Evolutionary conservation across 1,140 invertebrate genomes (phyloP).

Genomic region (Magallana gigas): DNA sequence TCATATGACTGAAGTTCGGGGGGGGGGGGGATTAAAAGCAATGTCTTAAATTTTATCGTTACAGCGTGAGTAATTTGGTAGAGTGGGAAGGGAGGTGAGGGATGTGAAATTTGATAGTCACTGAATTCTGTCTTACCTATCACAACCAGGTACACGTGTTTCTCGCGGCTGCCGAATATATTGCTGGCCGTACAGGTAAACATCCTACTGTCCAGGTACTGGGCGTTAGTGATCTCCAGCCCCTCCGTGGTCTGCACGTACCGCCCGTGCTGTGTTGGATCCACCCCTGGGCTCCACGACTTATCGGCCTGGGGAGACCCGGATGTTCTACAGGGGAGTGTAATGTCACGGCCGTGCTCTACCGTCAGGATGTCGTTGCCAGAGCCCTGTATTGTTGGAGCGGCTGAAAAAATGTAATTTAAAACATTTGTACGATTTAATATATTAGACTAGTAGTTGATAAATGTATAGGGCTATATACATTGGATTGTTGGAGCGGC

Average conservation of each 20-base stretch:
- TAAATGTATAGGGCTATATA: no score
- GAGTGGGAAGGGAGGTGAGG: no score
- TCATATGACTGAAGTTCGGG: no score
- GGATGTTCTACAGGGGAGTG: slow-evolving; percentile 45
- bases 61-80: no score
- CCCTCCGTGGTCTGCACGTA: slow-evolving; percentile 46
- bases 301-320: slow-evolving; percentile 41
- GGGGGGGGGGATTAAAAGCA: no score
- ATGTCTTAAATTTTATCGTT: no score
- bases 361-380: neutral
- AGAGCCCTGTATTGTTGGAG: neutral
- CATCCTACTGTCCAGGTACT: slow-evolving; percentile 34
- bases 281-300: slow-evolving; percentile 38
- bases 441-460: no score
- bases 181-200: slow-evolving; percentile 45
- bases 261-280: slow-evolving; percentile 43
- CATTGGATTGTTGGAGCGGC: neutral
- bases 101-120: neutral
- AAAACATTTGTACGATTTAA: no score
- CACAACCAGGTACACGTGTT: slow-evolving; percentile 36
- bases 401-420: slow-evolving; percentile 11
- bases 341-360: slow-evolving; percentile 41
- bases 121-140: slow-evolving; percentile 1
- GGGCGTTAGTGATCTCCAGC: slow-evolving; percentile 10
- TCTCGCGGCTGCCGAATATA: slow-evolving; percentile 43